Evolutionary conservation across 2,113 vertebrate genomes (phyloP), one percentile per base, ranked within the genome.

Genomic region (Rhinolophus ferrumequinum): DNA sequence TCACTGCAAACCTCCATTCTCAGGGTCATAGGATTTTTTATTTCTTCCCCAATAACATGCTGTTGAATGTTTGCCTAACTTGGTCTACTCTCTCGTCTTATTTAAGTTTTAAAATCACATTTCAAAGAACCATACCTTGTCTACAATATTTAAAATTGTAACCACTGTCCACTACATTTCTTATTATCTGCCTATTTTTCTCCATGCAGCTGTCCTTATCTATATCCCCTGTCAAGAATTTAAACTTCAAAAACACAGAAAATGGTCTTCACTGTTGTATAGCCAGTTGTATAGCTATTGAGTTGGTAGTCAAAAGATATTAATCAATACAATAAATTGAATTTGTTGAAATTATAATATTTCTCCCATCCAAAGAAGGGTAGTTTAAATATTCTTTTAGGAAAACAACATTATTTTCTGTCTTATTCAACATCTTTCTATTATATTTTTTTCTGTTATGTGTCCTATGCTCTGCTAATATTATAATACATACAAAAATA

Each of bases 371-470:
- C 11, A 64, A 88, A 50, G 7, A 88, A 95, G 26, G 54, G 44
- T 13, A 80, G 64, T 67, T 90, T 96, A 76, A 96, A 56, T 88
- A 70, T 62, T 66, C 30, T 24, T 77, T 60, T 72, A 60, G 33
- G 66, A 52, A 88, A 88, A 52, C 58, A 44, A 30, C 8, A 76
- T 76, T 85, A 15, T 0, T 72, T 60, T 91, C 38, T 82, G 30
- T 38, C 44, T 90, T 28, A 44, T 18, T 83, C 19, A 58, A 18
- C 10, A 35, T 47, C 38, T 72, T 94, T 76, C 26, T 90, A 24
- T 73, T 62, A 22, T 3, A 60, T 81, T 44, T 56, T 79, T 60
- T 73, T 30, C 14, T 60, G 52, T 54, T 60, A 35, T 16, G 1
- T 52, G 19, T 19, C 26, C 69, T 16, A 21, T 54, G 7, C 3